These are phyloP conservation scores for Eleginops maclovinus DNA, from an alignment of 2,113 vertebrate species.

Conservation along the genomic window DNA sequence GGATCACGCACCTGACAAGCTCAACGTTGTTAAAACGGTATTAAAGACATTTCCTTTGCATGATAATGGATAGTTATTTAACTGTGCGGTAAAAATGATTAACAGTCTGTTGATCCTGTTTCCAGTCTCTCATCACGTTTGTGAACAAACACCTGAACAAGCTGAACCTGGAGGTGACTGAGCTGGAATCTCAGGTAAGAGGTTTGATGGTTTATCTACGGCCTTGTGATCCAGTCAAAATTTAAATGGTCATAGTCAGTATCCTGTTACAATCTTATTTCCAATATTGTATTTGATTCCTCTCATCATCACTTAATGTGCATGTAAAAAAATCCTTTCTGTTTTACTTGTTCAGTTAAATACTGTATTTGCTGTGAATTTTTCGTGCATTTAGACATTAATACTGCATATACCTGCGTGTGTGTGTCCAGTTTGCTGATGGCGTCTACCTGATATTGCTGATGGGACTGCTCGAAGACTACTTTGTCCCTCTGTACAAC, in stretches of 20 bases:
- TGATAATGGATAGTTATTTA: not conserved
- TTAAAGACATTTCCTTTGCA: not conserved
- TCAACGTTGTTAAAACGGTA: conserved; percentile 98
- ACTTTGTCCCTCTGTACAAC: conserved; percentile 95
- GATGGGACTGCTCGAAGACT: conserved; percentile 95
- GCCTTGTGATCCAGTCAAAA: not conserved
- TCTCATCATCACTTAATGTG: not conserved
- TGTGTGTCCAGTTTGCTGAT: conserved; percentile 92
- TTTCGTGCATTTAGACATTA: not conserved
- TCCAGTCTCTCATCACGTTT: conserved; percentile 97
- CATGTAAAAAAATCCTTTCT: too few species aligned
- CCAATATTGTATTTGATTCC: not conserved
- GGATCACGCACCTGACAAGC: conserved; percentile 98
- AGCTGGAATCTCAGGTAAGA: conserved; percentile 96
- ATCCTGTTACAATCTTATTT: not conserved
- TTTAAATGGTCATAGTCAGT: not conserved
- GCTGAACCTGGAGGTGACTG: conserved; percentile 96
- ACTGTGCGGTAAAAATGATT: not conserved
- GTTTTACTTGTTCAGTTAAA: too few species aligned
- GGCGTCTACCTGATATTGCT: conserved; percentile 96
- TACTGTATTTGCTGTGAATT: not conserved
- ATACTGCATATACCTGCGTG: conserved; percentile 6
- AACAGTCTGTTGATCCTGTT: not conserved
- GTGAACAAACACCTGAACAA: conserved; percentile 99
- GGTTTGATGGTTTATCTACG: not conserved